Conservation (phyloP, 2,797 vertebrate genomes). For the Lacerta bilineata region DNA sequence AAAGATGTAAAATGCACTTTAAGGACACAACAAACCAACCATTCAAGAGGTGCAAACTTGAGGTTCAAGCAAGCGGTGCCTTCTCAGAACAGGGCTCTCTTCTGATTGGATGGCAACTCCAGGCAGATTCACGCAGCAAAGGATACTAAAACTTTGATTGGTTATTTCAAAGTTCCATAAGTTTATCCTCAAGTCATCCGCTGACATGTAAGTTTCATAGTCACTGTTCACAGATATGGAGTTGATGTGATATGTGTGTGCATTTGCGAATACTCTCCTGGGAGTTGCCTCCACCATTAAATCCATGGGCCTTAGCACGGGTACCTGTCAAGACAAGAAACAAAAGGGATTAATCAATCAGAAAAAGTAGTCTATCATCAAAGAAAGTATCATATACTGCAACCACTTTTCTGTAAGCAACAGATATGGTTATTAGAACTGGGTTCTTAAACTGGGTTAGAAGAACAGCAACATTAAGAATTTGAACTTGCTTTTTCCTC, state of each 20-base stretch:
- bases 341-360: background rate
- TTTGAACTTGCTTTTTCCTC: too few species aligned
- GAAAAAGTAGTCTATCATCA: background rate
- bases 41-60: conserved; percentile 33
- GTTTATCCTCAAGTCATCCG: conserved; percentile 95
- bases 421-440: background rate
- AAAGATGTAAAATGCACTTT: conserved; percentile 22
- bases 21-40: conserved; percentile 8
- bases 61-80: conserved; percentile 1
- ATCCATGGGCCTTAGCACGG: conserved; percentile 95
- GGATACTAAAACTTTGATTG: conserved; percentile 98
- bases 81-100: conserved; percentile 16
- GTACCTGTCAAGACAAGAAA: conserved; percentile 82
- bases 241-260: conserved; percentile 98
- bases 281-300: conserved; percentile 96
- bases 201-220: conserved; percentile 97
- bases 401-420: background rate
- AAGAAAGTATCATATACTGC: background rate
- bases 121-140: conserved; percentile 63
- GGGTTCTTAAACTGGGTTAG: too few species aligned
- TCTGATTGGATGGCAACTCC: conserved; percentile 15
- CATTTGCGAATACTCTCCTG: conserved; percentile 92
- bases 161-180: conserved; percentile 98
- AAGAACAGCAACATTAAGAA: too few species aligned
- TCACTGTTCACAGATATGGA: conserved; percentile 98